Evolutionary conservation across 2,797 vertebrate species (phyloP), one percentile per base, ranked within the genome.

Genomic region (Fistularia commersonii): DNA sequence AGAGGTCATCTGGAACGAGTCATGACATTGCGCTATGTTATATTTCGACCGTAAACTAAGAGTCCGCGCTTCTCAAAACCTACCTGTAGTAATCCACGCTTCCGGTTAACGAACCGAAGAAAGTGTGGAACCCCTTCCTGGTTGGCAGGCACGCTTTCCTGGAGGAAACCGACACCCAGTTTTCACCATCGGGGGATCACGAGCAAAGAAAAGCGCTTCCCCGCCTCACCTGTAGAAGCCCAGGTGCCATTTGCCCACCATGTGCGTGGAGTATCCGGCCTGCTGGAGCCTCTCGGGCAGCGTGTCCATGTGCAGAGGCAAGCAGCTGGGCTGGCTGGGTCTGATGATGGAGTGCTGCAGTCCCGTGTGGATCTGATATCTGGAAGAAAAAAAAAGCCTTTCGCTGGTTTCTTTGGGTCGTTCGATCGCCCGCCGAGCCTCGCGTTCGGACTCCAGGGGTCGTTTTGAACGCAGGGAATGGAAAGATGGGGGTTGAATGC

Each of bases 241-340:
- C 62, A 99, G 85, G 78, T 99, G 97, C 97, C 97, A 99, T 71
- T 99, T 99, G 45, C 96, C 97, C 14, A 99, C 94, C 95, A 99
- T 93, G 76, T 99, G 97, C 0, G 96, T 98, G 72, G 91, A 74
- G 69, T 99, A 99, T 1, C 97, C 97, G 0, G 89, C 93, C 64
- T 94, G 83, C 59, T 92, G 93, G n/a, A 99, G 89, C 76, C 93
- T 92, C 87, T 99, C 93, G 0, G 97, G 97, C 64, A 99, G 87
- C 0, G 96, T 98, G 80, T 93, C 91, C 81, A 92, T 89, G 82
- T 93, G 83, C 0, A 89, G 76, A 0, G 97, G 97, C 70, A 99
- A 72, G 64, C 97, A 99, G 83, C 93, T 99, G 41, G 97, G 96
- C 85, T 99, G 97, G 11, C 92, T 90, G 1, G 95, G 95, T 10